Percentiles rank a stretch among this genome's conserved stretches.
These are phyloP conservation scores for Aphelenchoides bicaudatus DNA, from an alignment of 2,888 invertebrate genomes.

Conservation along the genomic window DNA sequence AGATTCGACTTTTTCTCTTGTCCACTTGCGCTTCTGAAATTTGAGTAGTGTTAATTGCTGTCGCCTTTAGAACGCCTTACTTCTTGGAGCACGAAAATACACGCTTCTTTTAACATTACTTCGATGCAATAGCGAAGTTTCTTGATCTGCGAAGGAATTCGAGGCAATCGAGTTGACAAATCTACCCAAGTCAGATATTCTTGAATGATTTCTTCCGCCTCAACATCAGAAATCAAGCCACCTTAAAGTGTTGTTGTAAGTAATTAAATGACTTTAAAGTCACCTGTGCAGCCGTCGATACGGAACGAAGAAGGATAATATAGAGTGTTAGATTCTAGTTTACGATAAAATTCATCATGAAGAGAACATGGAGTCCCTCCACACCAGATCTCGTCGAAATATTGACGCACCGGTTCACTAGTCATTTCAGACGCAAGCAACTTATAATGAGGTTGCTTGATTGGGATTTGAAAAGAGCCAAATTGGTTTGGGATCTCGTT, in stretches of 20 bases:
- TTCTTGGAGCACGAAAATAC: conserved; percentile 2
- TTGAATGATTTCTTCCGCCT: not conserved
- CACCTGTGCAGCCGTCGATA: not conserved
- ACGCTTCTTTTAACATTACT: conserved; percentile 4
- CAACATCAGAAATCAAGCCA: not conserved
- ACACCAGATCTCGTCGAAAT: not conserved
- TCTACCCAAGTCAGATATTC: conserved; percentile 6
- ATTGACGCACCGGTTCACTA: not conserved
- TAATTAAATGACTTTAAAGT: not conserved
- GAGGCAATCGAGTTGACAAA: not conserved
- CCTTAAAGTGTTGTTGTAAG: not conserved
- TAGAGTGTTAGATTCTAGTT: not conserved
- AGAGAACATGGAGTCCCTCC: not conserved
- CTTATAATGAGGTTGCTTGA: not conserved
- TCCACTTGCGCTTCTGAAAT: conserved; percentile 5
- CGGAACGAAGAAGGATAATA: conserved; percentile 7
- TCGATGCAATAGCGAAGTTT: conserved; percentile 1
- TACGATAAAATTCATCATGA: not conserved
- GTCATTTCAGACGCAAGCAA: not conserved
- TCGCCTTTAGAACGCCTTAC: too few species aligned
- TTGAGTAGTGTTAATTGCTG: too few species aligned
- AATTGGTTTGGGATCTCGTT: conserved; percentile 3
- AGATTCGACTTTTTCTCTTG: not conserved
- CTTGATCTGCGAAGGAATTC: not conserved
- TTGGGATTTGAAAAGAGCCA: not conserved